Base-by-base conservation (phyloP, 2,113 vertebrate genomes). In the Ptychochromis oligacanthus region DNA sequence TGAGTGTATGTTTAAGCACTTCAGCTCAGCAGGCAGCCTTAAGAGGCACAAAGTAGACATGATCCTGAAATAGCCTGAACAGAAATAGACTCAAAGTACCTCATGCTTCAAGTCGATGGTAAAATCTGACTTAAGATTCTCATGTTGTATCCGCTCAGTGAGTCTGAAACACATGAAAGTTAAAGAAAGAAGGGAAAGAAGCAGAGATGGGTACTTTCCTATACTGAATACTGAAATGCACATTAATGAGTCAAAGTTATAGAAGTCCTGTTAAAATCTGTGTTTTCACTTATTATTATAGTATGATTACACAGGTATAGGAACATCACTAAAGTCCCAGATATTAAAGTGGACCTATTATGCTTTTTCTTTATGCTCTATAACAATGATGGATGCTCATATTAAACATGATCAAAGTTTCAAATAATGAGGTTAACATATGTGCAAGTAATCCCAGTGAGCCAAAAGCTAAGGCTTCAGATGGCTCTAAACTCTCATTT, bases 51-150 rank as follows among this genome's bases (percentile, higher is more conserved):
- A 57, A 65, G 13, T 6, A 38, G 3, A 79, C 17, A 0, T 31
- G 8, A 40, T 24, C 24, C 10, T n/a, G 14, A 49, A 14, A 4
- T 12, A 15, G 76, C 43, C 15, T 59, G 4, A 49, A 24, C 6
- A 22, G 15, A 62, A 40, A 49, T 4, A 6, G 22, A 58, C 58
- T 74, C 4, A 75, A 74, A 94, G 82, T 95, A 98, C 97, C 97
- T 98, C 98, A 18, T 98, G 96, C 80, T 97, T 97, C 89, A 98
- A 95, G 93, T 99, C 97, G 76, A 98, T 98, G 2, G 97, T 98
- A 58, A 99, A 99, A 92, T 98, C 97, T 6, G 97, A 98, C 84
- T 97, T 98, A 26, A 96, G 94, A 4, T 95, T 93, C 74, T 97
- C 96, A 0, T 95, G 95, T 83, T 89, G 96, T 84, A 98, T 80